Conservation (phyloP, 2,797 vertebrate species). For the Neosilurus mollespiculum region DNA sequence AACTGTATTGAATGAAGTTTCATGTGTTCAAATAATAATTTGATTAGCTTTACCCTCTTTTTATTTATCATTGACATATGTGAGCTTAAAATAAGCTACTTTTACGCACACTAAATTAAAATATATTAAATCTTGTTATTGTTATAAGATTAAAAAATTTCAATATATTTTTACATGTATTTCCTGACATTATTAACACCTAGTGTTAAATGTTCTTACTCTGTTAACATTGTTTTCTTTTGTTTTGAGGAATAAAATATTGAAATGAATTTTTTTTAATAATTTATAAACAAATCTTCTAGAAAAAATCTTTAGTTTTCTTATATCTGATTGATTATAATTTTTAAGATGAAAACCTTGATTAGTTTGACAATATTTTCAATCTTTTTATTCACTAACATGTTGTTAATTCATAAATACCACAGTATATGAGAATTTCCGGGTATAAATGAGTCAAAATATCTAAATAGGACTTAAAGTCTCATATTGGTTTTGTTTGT, state of each 20-base stretch:
- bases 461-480: not conserved
- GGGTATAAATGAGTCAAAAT: not conserved
- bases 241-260: not conserved
- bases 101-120: no score
- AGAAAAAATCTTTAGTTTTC: no score
- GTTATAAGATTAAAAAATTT: not conserved
- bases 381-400: not conserved
- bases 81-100: no score
- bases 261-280: no score
- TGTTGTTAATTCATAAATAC: not conserved
- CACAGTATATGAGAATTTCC: not conserved
- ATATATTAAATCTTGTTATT: not conserved
- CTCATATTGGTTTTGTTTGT: not conserved
- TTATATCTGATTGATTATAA: not conserved
- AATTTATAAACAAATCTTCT: no score
- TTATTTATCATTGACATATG: no score
- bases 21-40: no score
- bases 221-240: not conserved
- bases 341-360: not conserved
- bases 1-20: no score
- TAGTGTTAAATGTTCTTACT: not conserved
- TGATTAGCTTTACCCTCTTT: no score
- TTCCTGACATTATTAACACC: not conserved
- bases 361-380: not conserved
- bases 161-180: not conserved